Percentiles rank a stretch among this genome's conserved stretches.
Conservation (phyloP, 2,888 invertebrate genomes). For the Rotaria socialis region DNA sequence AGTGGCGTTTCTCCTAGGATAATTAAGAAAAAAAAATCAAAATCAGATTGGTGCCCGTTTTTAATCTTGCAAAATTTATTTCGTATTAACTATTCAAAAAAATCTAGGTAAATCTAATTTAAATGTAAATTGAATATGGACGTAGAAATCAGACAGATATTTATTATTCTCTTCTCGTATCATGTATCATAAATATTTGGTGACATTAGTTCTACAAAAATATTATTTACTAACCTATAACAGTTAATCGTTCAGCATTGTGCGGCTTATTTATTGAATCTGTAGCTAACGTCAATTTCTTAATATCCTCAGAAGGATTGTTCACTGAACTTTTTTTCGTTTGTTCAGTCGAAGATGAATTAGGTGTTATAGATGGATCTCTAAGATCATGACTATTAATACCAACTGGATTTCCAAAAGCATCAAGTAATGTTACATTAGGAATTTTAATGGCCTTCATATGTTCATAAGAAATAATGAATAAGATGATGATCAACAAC, state of each 20-base stretch:
- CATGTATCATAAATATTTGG: too few species aligned
- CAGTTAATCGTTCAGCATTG: not conserved
- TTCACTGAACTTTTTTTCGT: not conserved
- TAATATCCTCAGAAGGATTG: not conserved
- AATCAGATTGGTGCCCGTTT: too few species aligned
- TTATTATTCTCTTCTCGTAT: too few species aligned
- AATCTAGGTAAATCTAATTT: too few species aligned
- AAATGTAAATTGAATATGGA: too few species aligned
- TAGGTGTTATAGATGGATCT: slow-evolving; percentile 8
- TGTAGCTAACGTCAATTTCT: not conserved
- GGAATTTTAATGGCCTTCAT: slow-evolving; percentile 46
- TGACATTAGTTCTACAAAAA: too few species aligned
- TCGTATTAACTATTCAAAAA: too few species aligned
- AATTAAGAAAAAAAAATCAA: not conserved
- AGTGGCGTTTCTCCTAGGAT: slow-evolving; percentile 76
- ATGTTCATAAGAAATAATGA: not conserved
- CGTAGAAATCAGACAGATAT: too few species aligned
- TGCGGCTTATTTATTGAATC: not conserved
- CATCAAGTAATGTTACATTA: slow-evolving; percentile 39
- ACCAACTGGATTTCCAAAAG: slow-evolving; percentile 34
- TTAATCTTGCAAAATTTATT: too few species aligned
- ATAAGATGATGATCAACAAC: not conserved
- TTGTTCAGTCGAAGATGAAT: not conserved
- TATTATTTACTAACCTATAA: not conserved
- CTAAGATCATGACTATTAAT: slow-evolving; percentile 39